Percentiles rank a stretch among this genome's conserved stretches.
Conservation (phyloP, 2,113 vertebrate species). For the Erinaceus europaeus region DNA sequence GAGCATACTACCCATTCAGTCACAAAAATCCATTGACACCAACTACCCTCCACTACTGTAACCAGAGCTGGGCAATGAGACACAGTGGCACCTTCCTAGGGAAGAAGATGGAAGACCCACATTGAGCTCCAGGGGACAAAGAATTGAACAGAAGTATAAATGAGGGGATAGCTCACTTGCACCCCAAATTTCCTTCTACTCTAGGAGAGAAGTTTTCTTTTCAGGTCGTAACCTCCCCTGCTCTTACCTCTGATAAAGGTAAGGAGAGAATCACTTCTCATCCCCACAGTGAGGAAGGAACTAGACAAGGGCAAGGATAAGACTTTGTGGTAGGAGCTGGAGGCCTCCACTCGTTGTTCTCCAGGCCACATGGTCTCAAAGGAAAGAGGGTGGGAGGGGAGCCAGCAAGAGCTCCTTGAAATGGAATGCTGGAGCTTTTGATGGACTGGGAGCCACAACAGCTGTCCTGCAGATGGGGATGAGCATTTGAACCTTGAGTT, state of each 20-base stretch:
- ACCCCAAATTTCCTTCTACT: background rate
- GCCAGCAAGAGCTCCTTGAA: constrained; percentile 15
- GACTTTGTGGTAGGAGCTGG: background rate
- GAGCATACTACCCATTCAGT: background rate
- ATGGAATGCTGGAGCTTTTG: background rate
- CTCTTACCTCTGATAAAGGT: background rate
- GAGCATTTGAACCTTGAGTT: no score
- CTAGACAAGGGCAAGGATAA: background rate
- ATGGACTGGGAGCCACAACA: background rate
- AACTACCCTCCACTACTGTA: background rate
- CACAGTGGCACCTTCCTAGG: background rate
- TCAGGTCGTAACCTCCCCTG: background rate
- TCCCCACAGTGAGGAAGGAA: background rate
- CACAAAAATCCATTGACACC: background rate
- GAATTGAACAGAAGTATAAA: background rate
- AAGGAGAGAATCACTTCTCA: background rate
- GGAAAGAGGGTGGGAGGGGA: background rate
- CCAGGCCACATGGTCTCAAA: constrained; percentile 24
- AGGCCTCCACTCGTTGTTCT: background rate
- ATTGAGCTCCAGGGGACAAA: background rate
- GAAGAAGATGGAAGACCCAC: background rate
- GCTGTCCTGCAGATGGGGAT: constrained; percentile 71
- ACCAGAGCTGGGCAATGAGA: background rate
- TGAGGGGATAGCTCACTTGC: background rate
- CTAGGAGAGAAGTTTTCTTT: background rate